Evolutionary conservation across 2,113 vertebrate genomes (phyloP).

Genomic region (Heterocephalus glaber): DNA sequence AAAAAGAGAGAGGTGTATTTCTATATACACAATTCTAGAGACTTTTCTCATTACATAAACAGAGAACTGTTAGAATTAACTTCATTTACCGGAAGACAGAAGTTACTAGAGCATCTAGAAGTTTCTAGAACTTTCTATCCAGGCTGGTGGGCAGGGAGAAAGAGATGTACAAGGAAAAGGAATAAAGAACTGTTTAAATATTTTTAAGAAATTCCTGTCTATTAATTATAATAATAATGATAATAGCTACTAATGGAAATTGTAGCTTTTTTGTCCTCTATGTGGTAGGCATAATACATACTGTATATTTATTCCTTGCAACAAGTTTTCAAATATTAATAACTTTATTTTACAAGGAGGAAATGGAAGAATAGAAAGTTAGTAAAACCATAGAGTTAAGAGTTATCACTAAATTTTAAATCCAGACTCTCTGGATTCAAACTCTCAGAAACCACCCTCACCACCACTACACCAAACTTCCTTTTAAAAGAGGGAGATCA

Average conservation of each 20-base stretch:
- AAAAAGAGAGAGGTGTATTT: neutral
- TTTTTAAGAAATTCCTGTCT: neutral
- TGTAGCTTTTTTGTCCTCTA: neutral
- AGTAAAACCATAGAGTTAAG: neutral
- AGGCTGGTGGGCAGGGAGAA: neutral
- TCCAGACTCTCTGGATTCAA: neutral
- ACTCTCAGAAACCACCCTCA: neutral
- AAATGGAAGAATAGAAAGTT: neutral
- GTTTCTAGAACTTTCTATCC: conserved; percentile 1
- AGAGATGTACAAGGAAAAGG: neutral
- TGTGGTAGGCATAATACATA: neutral
- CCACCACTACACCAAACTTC: neutral
- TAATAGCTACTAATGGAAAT: neutral
- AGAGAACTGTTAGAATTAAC: neutral
- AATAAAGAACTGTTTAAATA: neutral
- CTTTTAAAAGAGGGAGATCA: neutral
- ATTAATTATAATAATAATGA: neutral
- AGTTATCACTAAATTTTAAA: neutral
- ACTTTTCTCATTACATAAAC: neutral
- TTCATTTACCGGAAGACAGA: neutral
- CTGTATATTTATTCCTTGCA: neutral
- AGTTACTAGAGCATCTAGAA: too few relatives aligned
- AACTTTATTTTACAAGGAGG: neutral
- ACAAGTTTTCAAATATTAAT: neutral
- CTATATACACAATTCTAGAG: neutral